Conservation (phyloP, 2,888 invertebrate species). For the Podabrus alpinus region DNA sequence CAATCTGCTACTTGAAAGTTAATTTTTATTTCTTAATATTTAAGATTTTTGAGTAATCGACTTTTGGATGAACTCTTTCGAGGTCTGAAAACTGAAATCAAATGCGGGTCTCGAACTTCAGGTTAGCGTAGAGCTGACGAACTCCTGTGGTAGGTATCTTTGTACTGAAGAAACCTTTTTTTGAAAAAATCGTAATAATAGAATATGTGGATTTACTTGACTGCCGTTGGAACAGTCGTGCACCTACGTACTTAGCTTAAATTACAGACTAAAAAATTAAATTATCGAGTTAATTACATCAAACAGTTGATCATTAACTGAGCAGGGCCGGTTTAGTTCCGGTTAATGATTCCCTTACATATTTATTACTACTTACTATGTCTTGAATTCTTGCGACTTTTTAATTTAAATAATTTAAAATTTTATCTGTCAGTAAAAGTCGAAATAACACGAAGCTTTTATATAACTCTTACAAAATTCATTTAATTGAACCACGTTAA, state of each 20-base stretch:
- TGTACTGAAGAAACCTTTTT: background rate
- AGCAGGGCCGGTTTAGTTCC: background rate
- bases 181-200: too few relatives aligned
- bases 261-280: background rate
- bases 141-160: background rate
- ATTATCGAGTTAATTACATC: background rate
- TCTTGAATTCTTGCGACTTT: background rate
- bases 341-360: background rate
- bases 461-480: constrained; percentile 16
- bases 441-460: constrained; percentile 15
- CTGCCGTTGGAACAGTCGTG: background rate
- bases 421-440: background rate
- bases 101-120: too few relatives aligned
- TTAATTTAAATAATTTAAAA: background rate
- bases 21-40: too few relatives aligned
- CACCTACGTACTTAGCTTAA: background rate
- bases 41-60: too few relatives aligned
- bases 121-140: too few relatives aligned
- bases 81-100: too few relatives aligned
- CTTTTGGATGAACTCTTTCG: too few relatives aligned
- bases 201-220: background rate
- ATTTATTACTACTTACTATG: background rate
- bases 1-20: too few relatives aligned
- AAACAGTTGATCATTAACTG: background rate
- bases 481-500: constrained; percentile 26